Evolutionary conservation across 2,797 vertebrate genomes (phyloP), one percentile per base, ranked within the genome.

Genomic region (Sebastolobus alascanus): DNA sequence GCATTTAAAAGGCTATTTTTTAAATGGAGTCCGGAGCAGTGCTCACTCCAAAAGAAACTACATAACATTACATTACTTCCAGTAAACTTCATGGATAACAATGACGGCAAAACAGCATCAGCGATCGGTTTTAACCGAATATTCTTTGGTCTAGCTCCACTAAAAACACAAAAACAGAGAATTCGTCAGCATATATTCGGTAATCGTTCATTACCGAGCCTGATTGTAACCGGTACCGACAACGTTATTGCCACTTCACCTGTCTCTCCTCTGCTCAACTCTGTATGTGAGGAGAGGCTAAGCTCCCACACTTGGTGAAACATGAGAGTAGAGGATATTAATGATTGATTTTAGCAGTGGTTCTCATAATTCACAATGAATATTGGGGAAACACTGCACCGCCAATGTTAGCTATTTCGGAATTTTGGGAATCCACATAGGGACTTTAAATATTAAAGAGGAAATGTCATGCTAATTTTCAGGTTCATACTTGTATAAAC

Each of bases 251-350:
- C 13, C 11, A 14, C 12, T 13, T 40, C 11, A 40, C 38, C 38
- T 13, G 2, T 50, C 46, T 50, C 4, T 50, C 46, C 46, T 50
- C 46, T n/a, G 46, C 46, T 50, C 18, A 8, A 20, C 46, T 50
- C 8, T 50, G 46, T 50, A 20, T 50, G 8, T 50, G 7, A 20
- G 46, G 8, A 50, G 16, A 50, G 18, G 46, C 46, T 50, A 2
- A 56, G 54, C 22, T 25, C 5, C 54, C 11, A 0, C 54, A 56
- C 22, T 56, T 0, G 0, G 54, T 55, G 54, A 25, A 13, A 25
- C 54, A 11, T 11, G 12, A 25, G 25, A 25, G 25, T 25, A 25
- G 25, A 55, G 54, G 22, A 25, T 13, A 55, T 55, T 0, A 25
- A 46, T 7, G 54, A 14, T 27, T 4, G 54, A 13, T 56, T 25